A percentile compares a stretch with the other conserved stretches of the same genome.
These are phyloP conservation scores for Tiliacea aurago DNA, from an alignment of 2,888 invertebrate genomes.

Conservation along the genomic window DNA sequence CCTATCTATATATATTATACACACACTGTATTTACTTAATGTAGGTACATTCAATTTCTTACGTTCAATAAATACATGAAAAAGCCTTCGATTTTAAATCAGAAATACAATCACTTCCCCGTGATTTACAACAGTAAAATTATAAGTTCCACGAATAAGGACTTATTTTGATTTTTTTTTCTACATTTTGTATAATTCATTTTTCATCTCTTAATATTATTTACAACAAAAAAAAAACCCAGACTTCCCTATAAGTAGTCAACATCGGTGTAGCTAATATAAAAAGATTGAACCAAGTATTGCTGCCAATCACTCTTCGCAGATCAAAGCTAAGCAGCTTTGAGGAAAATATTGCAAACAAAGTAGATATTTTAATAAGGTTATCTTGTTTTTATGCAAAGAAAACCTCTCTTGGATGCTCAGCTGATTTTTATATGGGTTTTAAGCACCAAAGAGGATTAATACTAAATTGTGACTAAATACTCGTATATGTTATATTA, in stretches of 20 bases:
- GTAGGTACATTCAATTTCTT: background rate
- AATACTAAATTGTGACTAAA: background rate
- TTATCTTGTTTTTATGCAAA: background rate
- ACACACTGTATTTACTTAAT: too few species aligned
- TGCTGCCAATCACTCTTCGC: conserved; percentile 14
- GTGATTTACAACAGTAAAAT: background rate
- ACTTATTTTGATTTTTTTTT: background rate
- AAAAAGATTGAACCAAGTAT: conserved; percentile 21
- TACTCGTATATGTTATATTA: background rate
- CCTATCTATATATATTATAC: too few species aligned
- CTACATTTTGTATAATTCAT: background rate
- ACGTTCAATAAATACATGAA: background rate
- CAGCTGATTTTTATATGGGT: background rate
- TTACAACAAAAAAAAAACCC: background rate
- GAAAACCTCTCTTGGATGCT: background rate
- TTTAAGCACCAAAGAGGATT: background rate
- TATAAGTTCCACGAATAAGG: background rate
- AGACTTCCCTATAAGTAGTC: background rate
- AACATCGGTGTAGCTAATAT: conserved; percentile 12
- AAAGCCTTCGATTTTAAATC: background rate
- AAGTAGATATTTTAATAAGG: conserved; percentile 50
- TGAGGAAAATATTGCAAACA: conserved; percentile 38
- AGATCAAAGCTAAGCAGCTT: conserved; percentile 48
- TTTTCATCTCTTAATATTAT: background rate
- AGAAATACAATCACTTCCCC: background rate